phyloP scores from a whole-genome alignment of 2,113 vertebrate genomes.

The Hyaena hyaena region DNA sequence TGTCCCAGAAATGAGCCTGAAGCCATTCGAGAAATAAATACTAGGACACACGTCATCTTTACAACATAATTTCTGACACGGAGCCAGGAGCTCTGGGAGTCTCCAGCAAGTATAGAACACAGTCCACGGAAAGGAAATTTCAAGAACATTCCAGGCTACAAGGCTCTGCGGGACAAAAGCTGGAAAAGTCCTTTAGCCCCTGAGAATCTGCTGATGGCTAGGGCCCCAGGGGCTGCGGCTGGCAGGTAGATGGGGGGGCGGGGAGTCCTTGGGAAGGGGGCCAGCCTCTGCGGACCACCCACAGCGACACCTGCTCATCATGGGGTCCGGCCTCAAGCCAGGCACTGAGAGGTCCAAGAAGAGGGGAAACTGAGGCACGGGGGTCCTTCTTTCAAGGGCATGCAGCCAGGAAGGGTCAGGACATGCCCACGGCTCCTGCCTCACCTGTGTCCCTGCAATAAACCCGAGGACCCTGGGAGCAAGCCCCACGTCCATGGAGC shows the following conservation, averaged over 20 bases:
- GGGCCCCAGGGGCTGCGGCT: background rate
- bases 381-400: background rate
- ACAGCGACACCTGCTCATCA: fast-evolving
- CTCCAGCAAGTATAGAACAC: background rate
- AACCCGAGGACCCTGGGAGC: background rate
- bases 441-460: background rate
- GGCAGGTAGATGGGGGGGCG: background rate
- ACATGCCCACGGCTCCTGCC: background rate
- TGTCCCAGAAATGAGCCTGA: fast-evolving
- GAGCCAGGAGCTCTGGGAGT: fast-evolving
- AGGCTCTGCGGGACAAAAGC: background rate
- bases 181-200: background rate
- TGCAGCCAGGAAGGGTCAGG: background rate
- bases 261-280: background rate
- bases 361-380: background rate
- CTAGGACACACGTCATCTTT: too few relatives aligned
- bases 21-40: fast-evolving
- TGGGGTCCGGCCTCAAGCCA: background rate
- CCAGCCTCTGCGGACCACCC: background rate
- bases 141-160: fast-evolving
- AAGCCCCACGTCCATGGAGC: fast-evolving
- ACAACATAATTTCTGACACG: fast-evolving
- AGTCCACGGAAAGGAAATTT: fast-evolving
- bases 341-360: background rate
- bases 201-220: fast-evolving